Evolutionary conservation across 2,888 invertebrate species (phyloP).

Genomic region (Lasioglossum calceatum): DNA sequence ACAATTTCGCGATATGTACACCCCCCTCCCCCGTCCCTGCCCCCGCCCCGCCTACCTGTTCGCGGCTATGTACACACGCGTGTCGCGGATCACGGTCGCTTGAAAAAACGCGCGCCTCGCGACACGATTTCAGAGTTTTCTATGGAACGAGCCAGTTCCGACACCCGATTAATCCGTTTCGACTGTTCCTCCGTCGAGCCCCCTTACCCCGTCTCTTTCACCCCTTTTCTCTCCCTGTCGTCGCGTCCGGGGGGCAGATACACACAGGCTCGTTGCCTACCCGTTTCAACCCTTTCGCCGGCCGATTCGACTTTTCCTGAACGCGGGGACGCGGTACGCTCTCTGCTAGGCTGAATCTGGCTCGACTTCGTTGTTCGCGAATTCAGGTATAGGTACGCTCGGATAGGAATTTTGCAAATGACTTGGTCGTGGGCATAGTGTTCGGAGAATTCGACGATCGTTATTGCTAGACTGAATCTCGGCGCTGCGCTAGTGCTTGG

Average conservation of each 20-base stretch:
- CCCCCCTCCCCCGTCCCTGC: not conserved
- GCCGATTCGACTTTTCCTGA: constrained; percentile 2
- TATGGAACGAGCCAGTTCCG: constrained; percentile 42
- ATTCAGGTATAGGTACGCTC: not conserved
- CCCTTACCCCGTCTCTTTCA: not conserved
- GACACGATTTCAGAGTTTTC: constrained; percentile 50
- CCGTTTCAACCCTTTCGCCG: not conserved
- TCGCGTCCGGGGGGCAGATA: not conserved
- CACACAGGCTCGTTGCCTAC: constrained; percentile 1
- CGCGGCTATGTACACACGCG: constrained; percentile 57
- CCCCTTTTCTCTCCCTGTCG: not conserved
- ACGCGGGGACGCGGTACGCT: not conserved
- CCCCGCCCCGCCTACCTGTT: not conserved
- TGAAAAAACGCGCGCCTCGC: constrained; percentile 44
- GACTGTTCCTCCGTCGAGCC: constrained; percentile 25
- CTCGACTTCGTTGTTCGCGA: constrained; percentile 9
- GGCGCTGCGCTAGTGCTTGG: not conserved
- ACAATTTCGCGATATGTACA: constrained; percentile 32
- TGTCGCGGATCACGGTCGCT: constrained; percentile 24
- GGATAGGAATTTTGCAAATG: not conserved
- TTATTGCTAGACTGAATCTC: not conserved
- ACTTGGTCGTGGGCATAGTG: not conserved
- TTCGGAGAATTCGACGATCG: not conserved
- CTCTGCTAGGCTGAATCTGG: not conserved
- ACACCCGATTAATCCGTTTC: constrained; percentile 49